phyloP scores from a whole-genome alignment of 2,113 vertebrate species.

The Pangasianodon gigas region DNA sequence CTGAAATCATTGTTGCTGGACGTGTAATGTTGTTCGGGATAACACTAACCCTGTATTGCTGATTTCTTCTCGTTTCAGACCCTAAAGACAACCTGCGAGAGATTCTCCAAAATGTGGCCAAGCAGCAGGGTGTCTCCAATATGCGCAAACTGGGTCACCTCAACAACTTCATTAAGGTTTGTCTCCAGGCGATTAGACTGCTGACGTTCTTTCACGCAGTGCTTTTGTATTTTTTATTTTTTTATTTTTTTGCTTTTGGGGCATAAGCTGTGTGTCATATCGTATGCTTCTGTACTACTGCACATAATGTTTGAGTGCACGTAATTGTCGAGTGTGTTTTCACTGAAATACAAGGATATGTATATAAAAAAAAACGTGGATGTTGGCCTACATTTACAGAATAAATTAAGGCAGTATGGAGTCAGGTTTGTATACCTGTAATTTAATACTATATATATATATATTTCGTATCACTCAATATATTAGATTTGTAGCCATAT shows the following conservation, averaged over 20 bases:
- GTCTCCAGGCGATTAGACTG: not conserved
- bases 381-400: not conserved
- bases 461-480: not conserved
- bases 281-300: not conserved
- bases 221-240: not conserved
- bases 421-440: not conserved
- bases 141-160: slow-evolving; percentile 98
- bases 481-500: not conserved
- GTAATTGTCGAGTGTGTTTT: not conserved
- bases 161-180: slow-evolving; percentile 98
- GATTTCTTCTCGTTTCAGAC: slow-evolving; percentile 73
- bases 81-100: slow-evolving; percentile 94
- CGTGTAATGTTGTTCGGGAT: not conserved
- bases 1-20: not conserved
- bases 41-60: slow-evolving; percentile 17
- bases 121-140: slow-evolving; percentile 94
- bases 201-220: not conserved
- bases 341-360: not conserved
- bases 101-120: slow-evolving; percentile 98
- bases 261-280: not conserved
- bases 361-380: not conserved
- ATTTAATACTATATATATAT: not conserved
- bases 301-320: not conserved
- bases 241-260: not conserved
- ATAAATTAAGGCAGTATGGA: not conserved